These are phyloP conservation scores for Halcyon senegalensis DNA, from an alignment of 2,113 vertebrate species.

Conservation along the genomic window DNA sequence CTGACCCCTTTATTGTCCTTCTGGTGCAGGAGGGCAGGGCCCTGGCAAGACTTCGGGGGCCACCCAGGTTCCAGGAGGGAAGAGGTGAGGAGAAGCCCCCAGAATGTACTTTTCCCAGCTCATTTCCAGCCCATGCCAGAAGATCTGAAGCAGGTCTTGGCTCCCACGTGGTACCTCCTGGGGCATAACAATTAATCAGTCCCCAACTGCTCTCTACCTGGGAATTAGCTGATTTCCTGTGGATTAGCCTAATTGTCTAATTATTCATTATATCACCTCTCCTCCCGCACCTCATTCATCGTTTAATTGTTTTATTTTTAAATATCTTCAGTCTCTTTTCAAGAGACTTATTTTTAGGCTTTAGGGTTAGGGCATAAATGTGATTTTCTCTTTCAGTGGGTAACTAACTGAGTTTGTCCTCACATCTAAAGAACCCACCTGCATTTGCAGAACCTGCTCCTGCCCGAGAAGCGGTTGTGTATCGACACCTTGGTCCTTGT, in stretches of 20 bases:
- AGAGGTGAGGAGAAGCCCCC: not conserved
- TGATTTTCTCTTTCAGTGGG: not conserved
- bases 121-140: not conserved
- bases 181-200: not conserved
- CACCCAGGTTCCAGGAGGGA: not conserved
- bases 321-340: not conserved
- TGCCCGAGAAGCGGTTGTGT: not conserved
- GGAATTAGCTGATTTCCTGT: constrained; percentile 22
- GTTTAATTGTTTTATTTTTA: not conserved
- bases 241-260: constrained; percentile 4
- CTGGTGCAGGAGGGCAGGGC: fast-evolving
- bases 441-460: not conserved
- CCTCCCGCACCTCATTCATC: not conserved
- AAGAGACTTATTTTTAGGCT: not conserved
- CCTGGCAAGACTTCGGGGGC: not conserved
- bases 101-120: not conserved
- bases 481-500: not conserved
- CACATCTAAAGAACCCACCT: not conserved
- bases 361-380: not conserved
- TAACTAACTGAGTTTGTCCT: not conserved
- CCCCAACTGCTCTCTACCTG: not conserved
- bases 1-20: not conserved
- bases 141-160: not conserved
- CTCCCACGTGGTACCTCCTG: not conserved
- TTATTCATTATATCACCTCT: not conserved